A percentile compares a stretch with the other conserved stretches of the same genome.
phyloP scores from a whole-genome alignment of 1,140 invertebrate genomes.

The Tenebrio molitor region DNA sequence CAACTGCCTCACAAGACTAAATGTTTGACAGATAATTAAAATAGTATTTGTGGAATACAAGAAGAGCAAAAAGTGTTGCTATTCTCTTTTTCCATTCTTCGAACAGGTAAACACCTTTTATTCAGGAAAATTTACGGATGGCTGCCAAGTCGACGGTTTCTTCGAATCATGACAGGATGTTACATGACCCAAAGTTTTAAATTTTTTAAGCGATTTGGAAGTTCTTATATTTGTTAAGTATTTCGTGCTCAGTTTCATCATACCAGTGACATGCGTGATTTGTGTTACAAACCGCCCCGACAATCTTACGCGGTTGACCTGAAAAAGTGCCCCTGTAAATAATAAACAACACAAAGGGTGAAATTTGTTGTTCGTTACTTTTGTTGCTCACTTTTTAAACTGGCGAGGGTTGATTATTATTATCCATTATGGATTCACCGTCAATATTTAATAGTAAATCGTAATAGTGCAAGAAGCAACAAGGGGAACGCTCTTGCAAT shows the following conservation, averaged over 20 bases:
- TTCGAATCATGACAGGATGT: not conserved
- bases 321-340: no score
- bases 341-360: not conserved
- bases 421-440: not conserved
- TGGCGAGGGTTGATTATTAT: not conserved
- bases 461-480: constrained; percentile 29
- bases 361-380: no score
- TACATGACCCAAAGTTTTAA: not conserved
- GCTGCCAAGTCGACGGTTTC: not conserved
- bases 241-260: no score
- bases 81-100: constrained; percentile 3
- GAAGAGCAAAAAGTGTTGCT: constrained; percentile 7
- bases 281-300: no score
- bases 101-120: not conserved
- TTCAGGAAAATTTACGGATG: constrained; percentile 33
- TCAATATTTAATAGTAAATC: constrained; percentile 10
- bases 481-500: constrained; percentile 3
- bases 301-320: no score
- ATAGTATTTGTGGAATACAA: not conserved
- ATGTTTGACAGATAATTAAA: not conserved
- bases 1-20: not conserved
- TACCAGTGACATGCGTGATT: no score
- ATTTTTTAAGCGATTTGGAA: not conserved
- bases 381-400: not conserved
- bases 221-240: no score